Base-by-base conservation (phyloP, 2,797 vertebrate genomes). In the Graptemys geographica region DNA sequence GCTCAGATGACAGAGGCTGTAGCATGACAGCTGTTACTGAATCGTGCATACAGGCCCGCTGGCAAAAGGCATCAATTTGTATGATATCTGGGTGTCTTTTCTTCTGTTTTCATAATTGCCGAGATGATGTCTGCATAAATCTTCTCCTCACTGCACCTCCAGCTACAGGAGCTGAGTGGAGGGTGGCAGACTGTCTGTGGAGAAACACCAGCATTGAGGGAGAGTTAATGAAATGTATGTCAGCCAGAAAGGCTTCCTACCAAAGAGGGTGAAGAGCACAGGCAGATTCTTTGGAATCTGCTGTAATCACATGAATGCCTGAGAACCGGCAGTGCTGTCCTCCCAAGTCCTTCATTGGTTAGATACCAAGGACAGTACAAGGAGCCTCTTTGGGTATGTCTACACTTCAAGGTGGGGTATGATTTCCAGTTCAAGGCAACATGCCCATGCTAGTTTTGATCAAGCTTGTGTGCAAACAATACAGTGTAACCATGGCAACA, bases 101-200 rank as follows among this genome's bases (percentile, higher is more conserved):
- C 96, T 96, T 86, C 96, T 97, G 95, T 95, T 97, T 97, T 96
- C 90, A 52, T 98, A 97, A 98, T 97, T 97, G 97, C 94, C 90
- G 95, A 96, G 96, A 97, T 96, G 93, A 96, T 97, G 97, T 95
- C 97, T 98, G 96, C 97, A 95, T 97, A 96, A 97, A 97, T 97
- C 96, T 44, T 10, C 74, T 49, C 62, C 78, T 25, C 78, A 25
- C n/a, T 9, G 72, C 94, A 96, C 93, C 96, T 94, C 89, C 96
- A 96, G 97, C 37, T 2, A 53, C n/a, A 94, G 95, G 89, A 97
- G 84, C 88, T 94, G 96, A 76, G 84, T 95, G 94, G 94, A 5
- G 91, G 90, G 55, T 94, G 95, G 96, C 96, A 96, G 97, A 90
- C 81, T 90, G 6, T 97, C 97, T 90, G 56, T 51, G 78, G 93